Evolutionary conservation across 2,797 vertebrate genomes (phyloP).

Genomic region (Rhabdophis nuchalis): DNA sequence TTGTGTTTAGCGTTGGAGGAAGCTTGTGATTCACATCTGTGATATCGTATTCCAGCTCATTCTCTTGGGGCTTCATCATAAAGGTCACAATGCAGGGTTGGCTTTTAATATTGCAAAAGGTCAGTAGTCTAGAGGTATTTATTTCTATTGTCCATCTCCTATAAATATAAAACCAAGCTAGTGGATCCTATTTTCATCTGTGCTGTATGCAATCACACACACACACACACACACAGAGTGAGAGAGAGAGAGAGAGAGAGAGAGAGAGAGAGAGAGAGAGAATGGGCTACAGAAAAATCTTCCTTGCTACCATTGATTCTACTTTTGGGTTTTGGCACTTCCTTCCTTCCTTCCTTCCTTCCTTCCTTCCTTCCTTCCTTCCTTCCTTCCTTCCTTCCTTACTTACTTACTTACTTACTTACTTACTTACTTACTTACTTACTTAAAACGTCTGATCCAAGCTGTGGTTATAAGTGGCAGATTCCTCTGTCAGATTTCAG

Average conservation of each 20-base stretch:
- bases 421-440: no score
- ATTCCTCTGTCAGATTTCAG: background rate
- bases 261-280: background rate
- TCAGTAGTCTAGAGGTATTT: background rate
- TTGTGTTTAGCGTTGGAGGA: background rate
- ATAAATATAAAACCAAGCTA: background rate
- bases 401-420: no score
- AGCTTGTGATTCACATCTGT: background rate
- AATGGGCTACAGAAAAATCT: background rate
- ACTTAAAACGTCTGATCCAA: background rate
- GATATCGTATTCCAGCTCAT: background rate
- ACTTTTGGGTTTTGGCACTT: background rate
- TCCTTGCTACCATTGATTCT: no score
- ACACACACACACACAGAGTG: no score
- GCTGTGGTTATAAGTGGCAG: background rate
- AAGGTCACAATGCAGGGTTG: conserved; percentile 16
- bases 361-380: no score
- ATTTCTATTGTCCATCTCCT: background rate
- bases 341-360: no score
- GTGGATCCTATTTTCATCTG: background rate
- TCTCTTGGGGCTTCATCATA: conserved; percentile 9
- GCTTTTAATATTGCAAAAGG: background rate
- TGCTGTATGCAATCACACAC: background rate
- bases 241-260: no score
- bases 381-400: no score